Percentiles rank a stretch among this genome's conserved stretches.
Conservation (phyloP, 2,113 vertebrate genomes). For the Notothenia rossii region DNA sequence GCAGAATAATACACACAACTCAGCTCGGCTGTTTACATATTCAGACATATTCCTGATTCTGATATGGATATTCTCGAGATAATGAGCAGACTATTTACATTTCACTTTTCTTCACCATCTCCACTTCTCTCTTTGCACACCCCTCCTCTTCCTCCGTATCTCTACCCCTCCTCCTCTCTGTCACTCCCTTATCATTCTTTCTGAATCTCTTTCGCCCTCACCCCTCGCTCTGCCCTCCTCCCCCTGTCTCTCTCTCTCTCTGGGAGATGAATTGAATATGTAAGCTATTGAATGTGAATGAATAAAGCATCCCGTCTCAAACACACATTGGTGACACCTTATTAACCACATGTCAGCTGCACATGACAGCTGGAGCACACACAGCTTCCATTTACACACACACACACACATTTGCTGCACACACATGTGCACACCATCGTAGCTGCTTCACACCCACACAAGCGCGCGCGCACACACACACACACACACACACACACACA, state of each 20-base stretch:
- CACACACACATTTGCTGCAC: constrained; percentile 14
- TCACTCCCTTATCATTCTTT: constrained; percentile 60
- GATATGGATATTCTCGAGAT: constrained; percentile 76
- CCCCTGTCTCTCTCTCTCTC: constrained; percentile 51
- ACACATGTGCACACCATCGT: constrained; percentile 30
- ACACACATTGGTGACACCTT: constrained; percentile 83
- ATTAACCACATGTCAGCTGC: constrained; percentile 83
- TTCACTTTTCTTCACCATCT: constrained; percentile 60
- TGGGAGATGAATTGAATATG: constrained; percentile 79
- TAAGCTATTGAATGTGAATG: constrained; percentile 79
- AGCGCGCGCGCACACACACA: not conserved
- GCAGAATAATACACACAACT: constrained; percentile 75
- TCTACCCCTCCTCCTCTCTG: constrained; percentile 18
- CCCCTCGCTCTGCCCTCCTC: constrained; percentile 34
- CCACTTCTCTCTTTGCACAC: constrained; percentile 29
- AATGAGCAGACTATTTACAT: constrained; percentile 79
- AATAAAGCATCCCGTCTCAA: constrained; percentile 81
- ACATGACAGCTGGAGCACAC: constrained; percentile 73
- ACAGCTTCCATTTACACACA: constrained; percentile 9
- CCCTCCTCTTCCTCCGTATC: not conserved
- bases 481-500: constrained; percentile 24
- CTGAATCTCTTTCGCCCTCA: constrained; percentile 49
- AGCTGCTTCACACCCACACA: constrained; percentile 20
- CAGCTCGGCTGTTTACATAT: constrained; percentile 78
- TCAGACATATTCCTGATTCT: constrained; percentile 73